Conservation (phyloP, 2,888 invertebrate species). For the Entomobrya proxima region DNA sequence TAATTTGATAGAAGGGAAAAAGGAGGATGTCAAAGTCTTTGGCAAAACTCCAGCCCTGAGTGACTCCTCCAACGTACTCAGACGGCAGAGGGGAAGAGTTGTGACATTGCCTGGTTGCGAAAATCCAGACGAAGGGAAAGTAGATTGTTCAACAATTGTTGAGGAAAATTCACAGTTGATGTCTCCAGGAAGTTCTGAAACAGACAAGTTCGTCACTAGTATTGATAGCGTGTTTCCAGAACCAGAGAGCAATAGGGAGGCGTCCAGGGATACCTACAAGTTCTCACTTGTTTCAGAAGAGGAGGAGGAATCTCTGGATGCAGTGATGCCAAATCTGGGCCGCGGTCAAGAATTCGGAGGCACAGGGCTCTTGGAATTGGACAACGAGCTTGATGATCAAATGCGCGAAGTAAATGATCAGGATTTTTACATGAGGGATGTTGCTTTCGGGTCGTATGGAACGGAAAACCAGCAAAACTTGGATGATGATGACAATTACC, state of each 20-base stretch:
- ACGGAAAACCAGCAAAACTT: neutral
- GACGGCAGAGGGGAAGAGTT: neutral
- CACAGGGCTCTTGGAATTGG: neutral
- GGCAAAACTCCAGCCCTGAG: constrained; percentile 44
- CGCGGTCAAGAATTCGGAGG: neutral
- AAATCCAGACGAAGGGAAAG: neutral
- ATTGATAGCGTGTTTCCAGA: constrained; percentile 27
- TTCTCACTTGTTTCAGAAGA: constrained; percentile 1
- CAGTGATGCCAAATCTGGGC: neutral
- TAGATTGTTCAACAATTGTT: neutral
- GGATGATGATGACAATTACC: constrained; percentile 54
- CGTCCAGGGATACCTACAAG: neutral
- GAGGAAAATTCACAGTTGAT: neutral
- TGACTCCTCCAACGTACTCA: constrained; percentile 63
- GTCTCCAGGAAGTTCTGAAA: neutral
- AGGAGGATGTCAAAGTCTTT: neutral
- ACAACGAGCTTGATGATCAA: neutral
- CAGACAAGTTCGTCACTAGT: neutral
- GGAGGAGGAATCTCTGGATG: constrained; percentile 14
- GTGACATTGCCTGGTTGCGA: neutral
- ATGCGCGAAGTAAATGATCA: neutral
- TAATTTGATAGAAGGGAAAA: neutral
- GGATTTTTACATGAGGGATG: neutral
- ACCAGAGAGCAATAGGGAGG: constrained; percentile 28
- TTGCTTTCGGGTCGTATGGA: neutral